Conservation (phyloP, 2,888 invertebrate genomes). For the Fragum sueziense region DNA sequence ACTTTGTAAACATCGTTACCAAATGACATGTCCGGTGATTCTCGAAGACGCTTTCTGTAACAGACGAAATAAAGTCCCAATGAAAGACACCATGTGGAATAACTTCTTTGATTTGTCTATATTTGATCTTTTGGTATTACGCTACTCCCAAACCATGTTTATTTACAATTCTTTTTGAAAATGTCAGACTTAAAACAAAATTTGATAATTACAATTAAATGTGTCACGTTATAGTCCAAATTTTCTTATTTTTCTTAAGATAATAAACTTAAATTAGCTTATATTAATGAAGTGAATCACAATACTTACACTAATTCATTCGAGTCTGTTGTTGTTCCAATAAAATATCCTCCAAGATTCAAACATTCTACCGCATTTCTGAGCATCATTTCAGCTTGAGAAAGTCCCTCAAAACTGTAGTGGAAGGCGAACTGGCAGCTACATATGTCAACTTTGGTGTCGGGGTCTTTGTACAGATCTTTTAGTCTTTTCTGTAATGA, state of each 20-base stretch:
- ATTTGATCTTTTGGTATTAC: too few relatives aligned
- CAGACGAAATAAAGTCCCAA: too few relatives aligned
- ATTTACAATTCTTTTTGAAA: too few relatives aligned
- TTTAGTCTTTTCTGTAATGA: slow-evolving; percentile 76
- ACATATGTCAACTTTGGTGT: slow-evolving; percentile 91
- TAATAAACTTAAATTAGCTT: too few relatives aligned
- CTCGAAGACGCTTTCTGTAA: slow-evolving; percentile 73
- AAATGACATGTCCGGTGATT: slow-evolving; percentile 75
- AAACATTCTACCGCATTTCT: slow-evolving; percentile 95
- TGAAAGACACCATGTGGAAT: too few relatives aligned
- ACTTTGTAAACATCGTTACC: slow-evolving; percentile 84
- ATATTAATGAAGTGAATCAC: too few relatives aligned
- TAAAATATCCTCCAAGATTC: slow-evolving; percentile 95
- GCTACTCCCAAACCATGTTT: too few relatives aligned
- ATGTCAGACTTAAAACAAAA: too few relatives aligned
- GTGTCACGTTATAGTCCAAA: too few relatives aligned
- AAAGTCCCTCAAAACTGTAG: slow-evolving; percentile 85
- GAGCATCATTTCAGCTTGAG: slow-evolving; percentile 95
- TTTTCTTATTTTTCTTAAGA: too few relatives aligned
- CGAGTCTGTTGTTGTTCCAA: slow-evolving; percentile 98
- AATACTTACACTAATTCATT: slow-evolving; percentile 91
- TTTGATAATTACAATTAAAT: too few relatives aligned
- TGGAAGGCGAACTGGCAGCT: slow-evolving; percentile 99
- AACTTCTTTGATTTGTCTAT: too few relatives aligned
- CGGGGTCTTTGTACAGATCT: slow-evolving; percentile 89